Evolutionary conservation across 1,140 invertebrate genomes (phyloP).

Genomic region (Bombyx mori): DNA sequence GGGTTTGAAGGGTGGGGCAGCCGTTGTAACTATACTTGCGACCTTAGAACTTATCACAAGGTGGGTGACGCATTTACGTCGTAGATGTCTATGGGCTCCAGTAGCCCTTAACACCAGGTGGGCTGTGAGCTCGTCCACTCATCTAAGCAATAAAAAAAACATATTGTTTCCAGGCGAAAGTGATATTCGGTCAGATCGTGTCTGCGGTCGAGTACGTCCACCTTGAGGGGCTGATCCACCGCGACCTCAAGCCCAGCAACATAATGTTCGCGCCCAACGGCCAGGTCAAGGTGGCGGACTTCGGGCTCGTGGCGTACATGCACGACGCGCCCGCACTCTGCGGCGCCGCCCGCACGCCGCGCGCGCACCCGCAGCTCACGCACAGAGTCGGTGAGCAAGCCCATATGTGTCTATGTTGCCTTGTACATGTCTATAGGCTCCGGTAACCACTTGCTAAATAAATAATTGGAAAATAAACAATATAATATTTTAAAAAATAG

Average conservation of each 20-base stretch:
- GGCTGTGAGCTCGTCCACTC: too few relatives aligned
- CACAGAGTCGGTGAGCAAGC: constrained; percentile 70
- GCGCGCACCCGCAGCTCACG: constrained; percentile 61
- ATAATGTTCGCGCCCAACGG: constrained; percentile 95
- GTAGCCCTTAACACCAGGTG: too few relatives aligned
- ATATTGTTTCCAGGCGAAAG: constrained; percentile 68
- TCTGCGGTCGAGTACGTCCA: constrained; percentile 97
- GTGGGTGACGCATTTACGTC: too few relatives aligned
- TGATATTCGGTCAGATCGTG: constrained; percentile 94
- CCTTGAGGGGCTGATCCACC: constrained; percentile 90
- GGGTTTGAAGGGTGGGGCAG: too few relatives aligned
- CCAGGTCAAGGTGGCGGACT: constrained; percentile 95
- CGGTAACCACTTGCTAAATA: too few relatives aligned
- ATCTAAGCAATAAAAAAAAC: too few relatives aligned
- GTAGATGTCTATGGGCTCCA: too few relatives aligned
- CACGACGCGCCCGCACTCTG: constrained; percentile 73
- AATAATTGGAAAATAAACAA: too few relatives aligned
- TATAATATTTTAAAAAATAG: too few relatives aligned
- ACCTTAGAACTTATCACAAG: too few relatives aligned
- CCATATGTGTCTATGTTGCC: not conserved
- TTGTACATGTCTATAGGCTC: too few relatives aligned
- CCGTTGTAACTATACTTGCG: too few relatives aligned
- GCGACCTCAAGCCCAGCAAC: constrained; percentile 97
- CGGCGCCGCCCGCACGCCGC: constrained; percentile 31
- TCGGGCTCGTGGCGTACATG: constrained; percentile 93